Conservation (phyloP, 1,140 invertebrate species). For the Zaprionus capensis region DNA sequence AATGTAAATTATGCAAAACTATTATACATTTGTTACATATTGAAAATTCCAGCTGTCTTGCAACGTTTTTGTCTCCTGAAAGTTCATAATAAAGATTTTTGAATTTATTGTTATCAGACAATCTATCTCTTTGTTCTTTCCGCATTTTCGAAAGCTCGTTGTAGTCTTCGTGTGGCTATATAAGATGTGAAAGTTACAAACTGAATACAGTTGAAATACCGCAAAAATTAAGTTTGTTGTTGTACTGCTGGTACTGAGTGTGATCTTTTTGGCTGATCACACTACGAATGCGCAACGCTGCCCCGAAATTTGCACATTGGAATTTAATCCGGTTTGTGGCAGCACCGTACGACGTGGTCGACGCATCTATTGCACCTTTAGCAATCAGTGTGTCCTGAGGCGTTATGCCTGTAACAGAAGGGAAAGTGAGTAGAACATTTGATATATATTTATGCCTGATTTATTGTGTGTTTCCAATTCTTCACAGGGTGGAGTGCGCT, state of each 20-base stretch:
- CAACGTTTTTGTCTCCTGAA: background rate
- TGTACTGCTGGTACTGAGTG: background rate
- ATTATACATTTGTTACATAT: too few species aligned
- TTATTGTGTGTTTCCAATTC: background rate
- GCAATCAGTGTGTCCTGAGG: background rate
- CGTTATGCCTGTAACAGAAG: background rate
- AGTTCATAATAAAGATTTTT: background rate
- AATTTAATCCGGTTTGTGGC: background rate
- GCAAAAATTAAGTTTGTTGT: background rate
- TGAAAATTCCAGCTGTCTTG: background rate
- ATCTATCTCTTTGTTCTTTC: too few species aligned
- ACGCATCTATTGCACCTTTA: background rate
- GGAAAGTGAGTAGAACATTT: background rate
- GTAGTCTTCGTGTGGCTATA: too few species aligned
- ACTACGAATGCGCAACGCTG: background rate
- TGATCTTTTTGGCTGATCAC: background rate
- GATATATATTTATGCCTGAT: background rate
- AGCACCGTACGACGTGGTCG: background rate
- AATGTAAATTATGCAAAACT: too few species aligned
- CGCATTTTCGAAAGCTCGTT: too few species aligned
- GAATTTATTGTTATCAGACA: too few species aligned
- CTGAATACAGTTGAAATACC: background rate
- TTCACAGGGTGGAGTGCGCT: background rate
- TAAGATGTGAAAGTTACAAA: too few species aligned
- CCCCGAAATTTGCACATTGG: background rate